phyloP scores from a whole-genome alignment of 2,797 vertebrate genomes.

The Platalea minor region DNA sequence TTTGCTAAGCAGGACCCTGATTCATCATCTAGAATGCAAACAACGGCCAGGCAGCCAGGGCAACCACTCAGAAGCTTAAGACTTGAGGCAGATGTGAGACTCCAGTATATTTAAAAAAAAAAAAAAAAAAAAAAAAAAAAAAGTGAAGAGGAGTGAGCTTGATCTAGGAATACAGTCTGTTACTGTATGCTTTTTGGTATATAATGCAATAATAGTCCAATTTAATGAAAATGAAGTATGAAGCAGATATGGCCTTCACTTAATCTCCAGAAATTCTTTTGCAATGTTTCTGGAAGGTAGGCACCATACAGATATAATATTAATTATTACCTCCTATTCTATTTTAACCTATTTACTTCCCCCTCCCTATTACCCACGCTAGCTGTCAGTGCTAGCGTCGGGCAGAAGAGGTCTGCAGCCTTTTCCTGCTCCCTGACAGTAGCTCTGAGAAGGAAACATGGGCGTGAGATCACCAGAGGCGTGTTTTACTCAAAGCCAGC shows the following conservation, averaged over 20 bases:
- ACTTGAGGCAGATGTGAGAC: background rate
- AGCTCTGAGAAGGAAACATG: background rate
- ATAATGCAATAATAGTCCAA: background rate
- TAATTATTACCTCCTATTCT: background rate
- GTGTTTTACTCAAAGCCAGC: background rate
- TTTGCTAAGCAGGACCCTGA: background rate
- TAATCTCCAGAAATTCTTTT: background rate
- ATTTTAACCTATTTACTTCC: background rate
- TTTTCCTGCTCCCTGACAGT: background rate
- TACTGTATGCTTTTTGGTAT: background rate
- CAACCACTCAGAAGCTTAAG: background rate
- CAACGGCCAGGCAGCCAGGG: background rate
- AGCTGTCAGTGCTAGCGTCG: rapidly evolving
- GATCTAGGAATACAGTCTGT: background rate
- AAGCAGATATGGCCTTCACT: background rate
- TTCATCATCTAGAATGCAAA: background rate
- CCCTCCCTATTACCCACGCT: rapidly evolving
- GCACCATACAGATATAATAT: background rate
- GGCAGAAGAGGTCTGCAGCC: background rate
- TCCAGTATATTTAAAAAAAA: background rate
- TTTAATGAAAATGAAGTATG: background rate
- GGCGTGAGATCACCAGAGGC: background rate
- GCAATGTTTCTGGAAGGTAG: background rate
- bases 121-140: background rate
- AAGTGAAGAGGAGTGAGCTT: background rate